Evolutionary conservation across 1,140 invertebrate species (phyloP).

Genomic region (Rhopalosiphum padi): DNA sequence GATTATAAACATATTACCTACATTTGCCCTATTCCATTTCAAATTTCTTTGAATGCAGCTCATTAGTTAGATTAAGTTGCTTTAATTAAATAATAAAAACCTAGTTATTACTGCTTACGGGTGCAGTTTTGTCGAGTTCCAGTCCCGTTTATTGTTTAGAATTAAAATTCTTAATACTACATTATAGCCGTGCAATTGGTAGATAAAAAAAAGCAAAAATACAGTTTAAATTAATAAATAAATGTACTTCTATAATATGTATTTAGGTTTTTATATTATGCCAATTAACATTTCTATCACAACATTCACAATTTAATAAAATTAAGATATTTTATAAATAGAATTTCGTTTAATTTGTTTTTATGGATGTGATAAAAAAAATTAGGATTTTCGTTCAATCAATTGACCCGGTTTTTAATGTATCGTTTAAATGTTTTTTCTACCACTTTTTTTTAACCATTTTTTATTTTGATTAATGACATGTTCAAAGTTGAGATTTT

Average conservation of each 20-base stretch:
- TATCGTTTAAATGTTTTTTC: not conserved
- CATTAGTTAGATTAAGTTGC: not conserved
- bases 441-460: not conserved
- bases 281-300: not conserved
- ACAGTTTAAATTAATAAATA: no score
- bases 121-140: not conserved
- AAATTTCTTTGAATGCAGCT: not conserved
- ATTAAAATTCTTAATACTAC: not conserved
- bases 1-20: not conserved
- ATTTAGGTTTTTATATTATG: not conserved
- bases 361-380: not conserved
- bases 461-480: not conserved
- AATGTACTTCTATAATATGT: not conserved
- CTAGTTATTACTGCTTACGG: not conserved
- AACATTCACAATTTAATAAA: not conserved
- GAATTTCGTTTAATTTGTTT: not conserved
- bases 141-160: not conserved
- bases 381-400: not conserved
- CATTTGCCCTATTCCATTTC: not conserved
- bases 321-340: not conserved
- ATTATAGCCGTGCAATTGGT: not conserved
- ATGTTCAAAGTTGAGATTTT: not conserved
- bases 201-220: not conserved
- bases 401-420: not conserved
- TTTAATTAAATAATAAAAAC: conserved; percentile 5